Base-by-base conservation (phyloP, 2,113 vertebrate species). In the Tetraodon nigroviridis region DNA sequence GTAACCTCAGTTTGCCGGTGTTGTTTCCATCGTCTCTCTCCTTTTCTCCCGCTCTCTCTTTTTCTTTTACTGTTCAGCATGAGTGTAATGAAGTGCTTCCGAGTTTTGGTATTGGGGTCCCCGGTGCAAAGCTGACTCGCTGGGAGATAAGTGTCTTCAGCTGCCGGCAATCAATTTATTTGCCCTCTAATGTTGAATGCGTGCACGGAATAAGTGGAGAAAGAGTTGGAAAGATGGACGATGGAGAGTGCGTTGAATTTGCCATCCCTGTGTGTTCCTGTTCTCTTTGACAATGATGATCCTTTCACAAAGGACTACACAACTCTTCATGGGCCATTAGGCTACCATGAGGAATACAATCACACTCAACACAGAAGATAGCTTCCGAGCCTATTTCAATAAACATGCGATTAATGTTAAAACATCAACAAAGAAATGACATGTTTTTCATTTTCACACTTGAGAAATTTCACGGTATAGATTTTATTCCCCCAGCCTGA, bases 91-190 rank as follows among this genome's bases (percentile, higher is more conserved):
- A 84, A 85, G 81, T 78, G 78, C 62, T 83, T 84, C 74, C 76
- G 44, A 41, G 51, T 82, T 87, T 73, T 82, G 66, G 74, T 75
- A 71, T 73, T 69, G 75, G 64, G 75, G 75, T 75, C 71, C 81
- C 59, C 32, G 70, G 74, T 72, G 76, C 83, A 80, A 79, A 71
- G 67, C 75, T 55, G 63, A 66, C 69, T 83, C 27, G 22, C 58
- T 55, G 67, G 59, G 69, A 84, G 78, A 83, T 81, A 82, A 87
- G 86, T 83, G 84, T 78, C 78, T 82, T 89, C 81, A 85, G 79
- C 82, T 82, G 85, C 83, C 76, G 79, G 81, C 83, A 85, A 86
- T 85, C 76, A 85, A 80, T 83, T 74, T 81, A 81, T 87, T 84
- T 86, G 72, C 79, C 77, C 67, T 81, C 77, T 80, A 80, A 80